Evolutionary conservation across 2,888 invertebrate genomes (phyloP).

Genomic region (Acrobasis repandana): DNA sequence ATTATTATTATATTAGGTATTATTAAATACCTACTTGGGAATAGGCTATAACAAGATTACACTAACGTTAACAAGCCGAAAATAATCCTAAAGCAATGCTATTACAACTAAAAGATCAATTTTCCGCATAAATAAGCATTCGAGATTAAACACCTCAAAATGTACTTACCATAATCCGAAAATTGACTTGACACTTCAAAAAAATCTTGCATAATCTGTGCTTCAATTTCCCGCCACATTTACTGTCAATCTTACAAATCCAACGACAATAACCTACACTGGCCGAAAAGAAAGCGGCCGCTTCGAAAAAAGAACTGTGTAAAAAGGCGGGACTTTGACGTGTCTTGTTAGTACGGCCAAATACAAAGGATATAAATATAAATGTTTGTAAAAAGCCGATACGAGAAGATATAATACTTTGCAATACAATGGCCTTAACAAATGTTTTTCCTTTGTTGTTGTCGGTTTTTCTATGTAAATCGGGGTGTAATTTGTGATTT

Average conservation of each 20-base stretch:
- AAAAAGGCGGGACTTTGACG: slow-evolving; percentile 59
- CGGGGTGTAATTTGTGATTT: slow-evolving; percentile 72
- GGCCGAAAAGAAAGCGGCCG: slow-evolving; percentile 52
- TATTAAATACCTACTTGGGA: too few relatives aligned
- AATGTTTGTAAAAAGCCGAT: slow-evolving; percentile 50
- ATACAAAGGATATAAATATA: slow-evolving; percentile 77
- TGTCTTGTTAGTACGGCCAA: slow-evolving; percentile 76
- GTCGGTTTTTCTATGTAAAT: slow-evolving; percentile 80
- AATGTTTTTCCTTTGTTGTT: slow-evolving; percentile 69
- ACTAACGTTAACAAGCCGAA: neutral
- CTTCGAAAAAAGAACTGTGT: slow-evolving; percentile 40
- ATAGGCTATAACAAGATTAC: neutral
- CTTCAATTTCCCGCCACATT: slow-evolving; percentile 27
- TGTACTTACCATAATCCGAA: slow-evolving; percentile 15
- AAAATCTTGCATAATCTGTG: slow-evolving; percentile 16
- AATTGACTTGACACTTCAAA: slow-evolving; percentile 19
- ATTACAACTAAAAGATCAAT: slow-evolving; percentile 6
- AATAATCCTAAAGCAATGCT: slow-evolving; percentile 3
- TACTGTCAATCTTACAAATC: slow-evolving; percentile 35
- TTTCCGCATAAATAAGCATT: slow-evolving; percentile 7
- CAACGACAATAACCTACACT: slow-evolving; percentile 39
- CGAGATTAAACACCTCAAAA: slow-evolving; percentile 13
- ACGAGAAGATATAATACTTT: slow-evolving; percentile 57
- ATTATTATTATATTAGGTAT: too few relatives aligned
- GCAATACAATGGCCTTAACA: slow-evolving; percentile 73